Conservation (phyloP, 2,113 vertebrate genomes). For the Stigmatopora argus region DNA sequence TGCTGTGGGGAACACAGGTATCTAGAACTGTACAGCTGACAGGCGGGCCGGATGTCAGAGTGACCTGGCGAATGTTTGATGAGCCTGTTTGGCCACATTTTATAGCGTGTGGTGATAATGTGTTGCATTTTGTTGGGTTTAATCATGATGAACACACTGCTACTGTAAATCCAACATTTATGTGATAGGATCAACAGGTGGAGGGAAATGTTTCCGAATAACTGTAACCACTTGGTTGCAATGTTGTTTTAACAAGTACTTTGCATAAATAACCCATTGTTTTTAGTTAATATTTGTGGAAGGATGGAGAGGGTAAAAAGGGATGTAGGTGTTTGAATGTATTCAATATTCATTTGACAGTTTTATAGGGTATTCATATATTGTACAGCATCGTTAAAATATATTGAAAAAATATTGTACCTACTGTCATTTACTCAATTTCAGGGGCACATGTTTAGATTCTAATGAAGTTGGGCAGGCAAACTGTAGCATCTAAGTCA, state of each 20-base stretch:
- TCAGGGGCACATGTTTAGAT: too few species aligned
- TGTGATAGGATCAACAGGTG: background rate
- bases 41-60: slow-evolving; percentile 18
- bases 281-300: background rate
- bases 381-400: too few species aligned
- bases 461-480: background rate
- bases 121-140: background rate
- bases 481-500: background rate
- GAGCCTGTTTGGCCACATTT: background rate
- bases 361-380: too few species aligned
- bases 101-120: slow-evolving; percentile 1
- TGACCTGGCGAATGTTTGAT: slow-evolving; percentile 29
- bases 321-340: too few species aligned
- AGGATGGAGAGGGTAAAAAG: too few species aligned
- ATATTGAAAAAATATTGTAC: too few species aligned
- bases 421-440: too few species aligned
- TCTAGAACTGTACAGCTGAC: slow-evolving; percentile 43
- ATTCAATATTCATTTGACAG: too few species aligned
- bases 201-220: background rate
- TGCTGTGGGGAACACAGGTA: slow-evolving; percentile 49
- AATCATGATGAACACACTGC: background rate
- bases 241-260: background rate
- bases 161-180: slow-evolving; percentile 15
- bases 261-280: background rate
- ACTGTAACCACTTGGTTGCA: background rate